Percentiles rank a stretch among this genome's conserved stretches.
Conservation (phyloP, 2,113 vertebrate species). For the Elachura formosa region DNA sequence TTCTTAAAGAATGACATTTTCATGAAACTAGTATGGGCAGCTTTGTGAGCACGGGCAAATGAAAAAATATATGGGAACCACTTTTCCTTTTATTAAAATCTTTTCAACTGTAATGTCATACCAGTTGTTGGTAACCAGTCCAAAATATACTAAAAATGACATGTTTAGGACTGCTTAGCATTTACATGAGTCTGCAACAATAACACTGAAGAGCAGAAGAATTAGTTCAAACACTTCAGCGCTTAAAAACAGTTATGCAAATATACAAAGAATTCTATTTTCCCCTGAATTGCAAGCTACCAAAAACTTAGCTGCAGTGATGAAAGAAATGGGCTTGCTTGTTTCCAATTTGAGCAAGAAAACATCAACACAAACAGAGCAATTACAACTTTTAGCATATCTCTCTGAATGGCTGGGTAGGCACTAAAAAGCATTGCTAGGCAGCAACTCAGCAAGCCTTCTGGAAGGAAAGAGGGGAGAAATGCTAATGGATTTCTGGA, state of each 20-base stretch:
- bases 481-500: background rate
- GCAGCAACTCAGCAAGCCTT: background rate
- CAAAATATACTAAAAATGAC: background rate
- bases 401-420: background rate
- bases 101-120: background rate
- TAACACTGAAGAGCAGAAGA: background rate
- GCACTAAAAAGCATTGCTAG: background rate
- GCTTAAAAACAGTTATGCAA: background rate
- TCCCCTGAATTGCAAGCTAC: background rate
- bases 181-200: background rate
- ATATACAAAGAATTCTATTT: slow-evolving; percentile 1
- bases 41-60: background rate
- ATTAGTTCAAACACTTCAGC: background rate
- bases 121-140: background rate
- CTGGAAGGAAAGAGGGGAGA: background rate
- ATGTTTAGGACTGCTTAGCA: background rate
- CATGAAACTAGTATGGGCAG: background rate
- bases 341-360: slow-evolving; percentile 2
- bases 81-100: background rate
- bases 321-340: background rate
- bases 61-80: background rate
- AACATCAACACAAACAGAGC: background rate
- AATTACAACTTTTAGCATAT: slow-evolving; percentile 13
- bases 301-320: background rate
- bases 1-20: background rate